Conservation (phyloP, 2,113 vertebrate species). For the Cryptotis parvus region DNA sequence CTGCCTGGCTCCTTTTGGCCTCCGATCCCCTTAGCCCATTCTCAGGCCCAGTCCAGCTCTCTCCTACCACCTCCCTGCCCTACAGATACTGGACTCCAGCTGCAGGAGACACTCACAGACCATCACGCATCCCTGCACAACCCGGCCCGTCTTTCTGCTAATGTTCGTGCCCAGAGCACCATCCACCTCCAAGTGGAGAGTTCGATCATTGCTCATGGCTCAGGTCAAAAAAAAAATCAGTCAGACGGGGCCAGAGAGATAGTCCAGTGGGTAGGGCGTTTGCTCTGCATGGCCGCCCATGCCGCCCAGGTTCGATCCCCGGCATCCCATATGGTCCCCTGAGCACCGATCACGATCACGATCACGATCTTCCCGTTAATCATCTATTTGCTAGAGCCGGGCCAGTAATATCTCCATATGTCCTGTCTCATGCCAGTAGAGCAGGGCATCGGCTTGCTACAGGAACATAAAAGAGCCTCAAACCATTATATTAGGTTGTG, state of each 20-base stretch:
- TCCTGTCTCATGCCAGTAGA: no score
- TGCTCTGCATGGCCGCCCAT: no score
- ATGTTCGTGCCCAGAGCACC: background rate
- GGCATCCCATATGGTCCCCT: no score
- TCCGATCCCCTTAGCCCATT: background rate
- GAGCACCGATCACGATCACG: no score
- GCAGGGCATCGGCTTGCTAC: no score
- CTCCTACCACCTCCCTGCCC: background rate
- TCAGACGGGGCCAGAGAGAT: background rate
- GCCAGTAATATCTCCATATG: no score
- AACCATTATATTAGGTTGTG: no score
- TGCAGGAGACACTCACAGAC: background rate
- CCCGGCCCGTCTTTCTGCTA: background rate
- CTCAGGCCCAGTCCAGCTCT: background rate
- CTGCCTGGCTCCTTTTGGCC: background rate
- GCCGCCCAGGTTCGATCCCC: no score
- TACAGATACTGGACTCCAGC: background rate
- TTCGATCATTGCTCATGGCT: background rate
- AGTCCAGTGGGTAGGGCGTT: no score
- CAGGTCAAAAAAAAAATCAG: background rate
- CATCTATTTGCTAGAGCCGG: no score
- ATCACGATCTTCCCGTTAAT: no score
- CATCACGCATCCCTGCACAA: background rate
- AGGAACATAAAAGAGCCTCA: no score
- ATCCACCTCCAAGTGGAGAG: background rate